Evolutionary conservation across 2,888 invertebrate species (phyloP), one percentile per base, ranked within the genome.

Genomic region (Lordiphosa fenestrarum): DNA sequence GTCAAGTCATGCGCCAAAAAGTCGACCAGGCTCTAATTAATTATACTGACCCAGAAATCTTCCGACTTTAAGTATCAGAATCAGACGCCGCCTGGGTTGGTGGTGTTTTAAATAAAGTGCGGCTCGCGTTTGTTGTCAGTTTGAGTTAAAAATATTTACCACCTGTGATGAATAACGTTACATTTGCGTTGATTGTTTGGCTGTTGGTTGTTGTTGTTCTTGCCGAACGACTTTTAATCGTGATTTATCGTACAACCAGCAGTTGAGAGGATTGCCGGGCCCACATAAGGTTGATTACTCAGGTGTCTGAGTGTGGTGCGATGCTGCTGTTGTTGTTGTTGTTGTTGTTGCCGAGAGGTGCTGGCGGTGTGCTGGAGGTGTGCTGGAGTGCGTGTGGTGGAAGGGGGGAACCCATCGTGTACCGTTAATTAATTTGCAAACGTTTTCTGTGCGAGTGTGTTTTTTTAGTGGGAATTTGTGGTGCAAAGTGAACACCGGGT

Each of bases 141-240:
- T 82, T 48, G 23, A 35, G 46, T 25, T 63, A 65, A 66, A 56
- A 63, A 66, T 77, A 77, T 78, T 81, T 84, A 84, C 83, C 86
- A 85, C 83, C 83, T 84, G 83, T 82, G 83, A 85, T 84, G 83
- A 81, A 84, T 77, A 83, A 82, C 85, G 78, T 85, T 81, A 83
- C 76, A 85, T 85, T 83, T 65, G 65, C 57, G 73, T 66, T 70
- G 76, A 76, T 78, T 83, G 80, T 76, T 78, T 71, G 65, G 47
- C 41, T 39, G 23, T 53, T 66, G 50, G 25, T 37, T 56, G 52
- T 78, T 61, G 62, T 55, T 51, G 35, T 50, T 25, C 40, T 36
- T 51, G 65, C 63, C 65, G 69, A 76, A 81, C 75, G 72, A 80
- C 78, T 44, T 68, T 66, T 49, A 69, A 67, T 81, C 76, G 81